Percentiles rank a stretch among this genome's conserved stretches.
Evolutionary conservation across 2,797 vertebrate species (phyloP).

Genomic region (Cynodonichthys magdalenae): DNA sequence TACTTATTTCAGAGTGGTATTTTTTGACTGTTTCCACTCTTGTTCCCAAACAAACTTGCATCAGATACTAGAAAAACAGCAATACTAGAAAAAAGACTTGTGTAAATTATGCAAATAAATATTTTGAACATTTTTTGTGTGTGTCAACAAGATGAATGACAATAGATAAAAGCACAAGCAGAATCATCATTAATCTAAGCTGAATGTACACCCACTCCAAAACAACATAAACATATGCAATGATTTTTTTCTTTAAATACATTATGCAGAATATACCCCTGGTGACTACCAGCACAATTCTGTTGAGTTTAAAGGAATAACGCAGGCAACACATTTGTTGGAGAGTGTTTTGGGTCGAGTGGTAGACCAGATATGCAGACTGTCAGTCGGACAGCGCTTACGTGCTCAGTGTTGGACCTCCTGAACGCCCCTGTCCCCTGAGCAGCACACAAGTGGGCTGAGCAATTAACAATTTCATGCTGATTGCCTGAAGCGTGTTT

Average conservation of each 20-base stretch:
- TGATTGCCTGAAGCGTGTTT: constrained; percentile 92
- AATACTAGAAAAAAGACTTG: no score
- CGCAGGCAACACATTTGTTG: constrained; percentile 33
- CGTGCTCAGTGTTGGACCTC: constrained; percentile 76
- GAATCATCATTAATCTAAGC: not conserved
- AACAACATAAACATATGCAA: constrained; percentile 23
- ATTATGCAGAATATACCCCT: constrained; percentile 36
- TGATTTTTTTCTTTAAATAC: constrained; percentile 42
- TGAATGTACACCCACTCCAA: not conserved
- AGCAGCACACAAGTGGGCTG: constrained; percentile 86
- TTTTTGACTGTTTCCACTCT: constrained; percentile 1
- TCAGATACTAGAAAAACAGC: constrained; percentile 1
- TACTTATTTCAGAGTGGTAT: constrained; percentile 19
- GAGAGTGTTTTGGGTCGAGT: constrained; percentile 27
- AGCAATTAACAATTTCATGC: constrained; percentile 95
- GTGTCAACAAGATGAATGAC: not conserved
- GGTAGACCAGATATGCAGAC: constrained; percentile 65
- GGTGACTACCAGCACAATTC: constrained; percentile 40
- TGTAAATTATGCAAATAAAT: no score
- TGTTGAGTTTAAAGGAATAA: constrained; percentile 53
- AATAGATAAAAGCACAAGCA: constrained; percentile 12
- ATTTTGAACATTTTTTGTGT: not conserved
- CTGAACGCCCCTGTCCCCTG: constrained; percentile 85
- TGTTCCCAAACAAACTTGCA: not conserved
- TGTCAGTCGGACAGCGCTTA: constrained; percentile 69